A percentile compares a stretch with the other conserved stretches of the same genome.
Conservation (phyloP, 1,140 invertebrate genomes). For the Orchesella cincta region DNA sequence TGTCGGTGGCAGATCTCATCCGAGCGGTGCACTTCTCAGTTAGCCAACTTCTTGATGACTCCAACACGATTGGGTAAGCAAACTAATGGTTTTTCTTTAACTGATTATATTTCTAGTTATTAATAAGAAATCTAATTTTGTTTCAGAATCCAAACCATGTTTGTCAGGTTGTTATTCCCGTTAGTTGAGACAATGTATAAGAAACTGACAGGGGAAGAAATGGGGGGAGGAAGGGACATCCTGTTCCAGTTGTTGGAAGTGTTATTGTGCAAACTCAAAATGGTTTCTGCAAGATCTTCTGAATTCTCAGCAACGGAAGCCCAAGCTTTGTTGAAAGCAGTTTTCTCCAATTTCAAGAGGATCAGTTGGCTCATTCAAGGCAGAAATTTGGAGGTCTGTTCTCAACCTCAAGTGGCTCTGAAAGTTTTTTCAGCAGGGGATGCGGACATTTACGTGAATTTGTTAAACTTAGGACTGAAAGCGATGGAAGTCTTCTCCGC, state of each 20-base stretch:
- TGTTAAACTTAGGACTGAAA: constrained; percentile 90
- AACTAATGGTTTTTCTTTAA: background rate
- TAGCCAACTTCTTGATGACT: constrained; percentile 95
- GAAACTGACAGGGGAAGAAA: constrained; percentile 74
- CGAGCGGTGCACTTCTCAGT: constrained; percentile 91
- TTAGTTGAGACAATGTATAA: constrained; percentile 89
- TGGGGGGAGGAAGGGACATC: constrained; percentile 77
- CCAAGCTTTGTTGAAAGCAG: constrained; percentile 86
- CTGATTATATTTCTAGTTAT: too few species aligned
- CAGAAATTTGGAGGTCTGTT: constrained; percentile 67
- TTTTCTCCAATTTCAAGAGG: constrained; percentile 93
- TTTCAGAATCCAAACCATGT: constrained; percentile 96
- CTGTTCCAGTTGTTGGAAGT: constrained; percentile 90
- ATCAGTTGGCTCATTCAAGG: constrained; percentile 90
- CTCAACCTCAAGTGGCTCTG: background rate
- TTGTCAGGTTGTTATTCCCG: constrained; percentile 90
- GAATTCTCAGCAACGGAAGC: constrained; percentile 77
- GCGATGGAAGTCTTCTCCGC: constrained; percentile 81
- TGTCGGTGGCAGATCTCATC: constrained; percentile 80
- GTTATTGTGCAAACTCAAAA: constrained; percentile 92
- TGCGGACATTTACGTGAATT: constrained; percentile 84
- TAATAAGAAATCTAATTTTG: too few species aligned
- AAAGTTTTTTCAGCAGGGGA: constrained; percentile 86
- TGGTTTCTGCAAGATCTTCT: constrained; percentile 59
- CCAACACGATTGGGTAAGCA: constrained; percentile 81